phyloP scores from a whole-genome alignment of 2,113 vertebrate species.

The Pluvianellus socialis region DNA sequence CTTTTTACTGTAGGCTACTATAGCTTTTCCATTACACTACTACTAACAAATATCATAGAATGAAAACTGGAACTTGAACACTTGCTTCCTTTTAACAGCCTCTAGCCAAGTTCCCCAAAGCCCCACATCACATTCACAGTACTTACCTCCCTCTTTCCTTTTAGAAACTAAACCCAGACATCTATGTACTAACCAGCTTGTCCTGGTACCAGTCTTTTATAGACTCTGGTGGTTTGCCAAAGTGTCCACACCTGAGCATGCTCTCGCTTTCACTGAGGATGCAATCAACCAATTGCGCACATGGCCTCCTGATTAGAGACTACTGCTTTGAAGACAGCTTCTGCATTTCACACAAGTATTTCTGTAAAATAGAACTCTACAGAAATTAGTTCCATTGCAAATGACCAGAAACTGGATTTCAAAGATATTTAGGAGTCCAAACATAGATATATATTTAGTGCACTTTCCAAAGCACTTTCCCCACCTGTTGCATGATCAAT shows the following conservation, averaged over 20 bases:
- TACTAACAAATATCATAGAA: neutral
- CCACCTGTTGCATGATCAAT: neutral
- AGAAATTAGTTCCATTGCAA: neutral
- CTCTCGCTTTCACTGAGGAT: neutral
- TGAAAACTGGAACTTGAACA: neutral
- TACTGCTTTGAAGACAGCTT: neutral
- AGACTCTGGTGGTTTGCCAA: neutral
- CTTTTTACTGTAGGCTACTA: neutral
- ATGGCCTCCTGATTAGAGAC: neutral
- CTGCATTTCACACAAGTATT: neutral
- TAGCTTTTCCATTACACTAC: neutral
- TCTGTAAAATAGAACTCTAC: neutral
- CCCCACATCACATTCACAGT: accelerated
- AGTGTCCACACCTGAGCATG: neutral
- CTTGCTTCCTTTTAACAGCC: neutral
- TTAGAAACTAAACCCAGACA: accelerated
- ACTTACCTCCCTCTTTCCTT: neutral
- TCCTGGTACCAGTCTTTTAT: neutral
- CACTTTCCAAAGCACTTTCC: neutral
- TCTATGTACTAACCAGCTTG: accelerated
- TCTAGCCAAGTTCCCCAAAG: neutral
- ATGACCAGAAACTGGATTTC: neutral
- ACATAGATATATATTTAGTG: neutral
- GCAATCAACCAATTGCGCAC: neutral
- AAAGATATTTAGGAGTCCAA: neutral